Percentiles rank a stretch among this genome's conserved stretches.
Conservation (phyloP, 2,888 invertebrate genomes). For the Drosophila lacicola region DNA sequence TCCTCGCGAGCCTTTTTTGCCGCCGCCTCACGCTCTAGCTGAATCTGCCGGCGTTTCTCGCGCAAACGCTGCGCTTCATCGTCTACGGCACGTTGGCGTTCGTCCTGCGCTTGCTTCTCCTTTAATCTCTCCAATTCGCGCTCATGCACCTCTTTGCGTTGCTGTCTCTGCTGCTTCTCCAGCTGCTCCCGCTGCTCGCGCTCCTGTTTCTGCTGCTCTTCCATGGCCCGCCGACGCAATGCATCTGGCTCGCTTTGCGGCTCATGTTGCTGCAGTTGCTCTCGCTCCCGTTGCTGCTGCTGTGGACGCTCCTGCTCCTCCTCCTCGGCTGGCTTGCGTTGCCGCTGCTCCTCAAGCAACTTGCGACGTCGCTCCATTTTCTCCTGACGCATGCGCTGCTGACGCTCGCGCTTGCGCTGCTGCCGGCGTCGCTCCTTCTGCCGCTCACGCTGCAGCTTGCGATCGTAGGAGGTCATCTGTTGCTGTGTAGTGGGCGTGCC, state of each 20-base stretch:
- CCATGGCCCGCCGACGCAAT: slow-evolving; percentile 26
- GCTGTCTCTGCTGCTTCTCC: slow-evolving; percentile 44
- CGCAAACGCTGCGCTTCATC: slow-evolving; percentile 66
- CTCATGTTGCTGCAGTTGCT: slow-evolving; percentile 53
- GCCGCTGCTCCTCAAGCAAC: slow-evolving; percentile 31
- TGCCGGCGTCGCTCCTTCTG: slow-evolving; percentile 73
- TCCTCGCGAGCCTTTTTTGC: slow-evolving; percentile 60
- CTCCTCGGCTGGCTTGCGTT: slow-evolving; percentile 23
- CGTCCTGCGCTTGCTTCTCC: slow-evolving; percentile 63
- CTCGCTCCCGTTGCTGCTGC: slow-evolving; percentile 31
- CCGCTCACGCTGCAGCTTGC: slow-evolving; percentile 73
- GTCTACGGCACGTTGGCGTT: slow-evolving; percentile 59
- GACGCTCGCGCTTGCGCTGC: slow-evolving; percentile 67
- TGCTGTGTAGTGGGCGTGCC: slow-evolving; percentile 26
- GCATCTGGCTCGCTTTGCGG: slow-evolving; percentile 55
- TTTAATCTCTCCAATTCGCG: slow-evolving; percentile 67
- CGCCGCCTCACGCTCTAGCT: slow-evolving; percentile 69
- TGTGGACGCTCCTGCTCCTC: slow-evolving; percentile 34
- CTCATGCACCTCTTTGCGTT: slow-evolving; percentile 49
- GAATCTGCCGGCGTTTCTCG: slow-evolving; percentile 64
- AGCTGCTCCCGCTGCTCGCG: slow-evolving; percentile 29
- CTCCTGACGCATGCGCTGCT: slow-evolving; percentile 60
- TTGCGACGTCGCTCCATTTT: slow-evolving; percentile 49
- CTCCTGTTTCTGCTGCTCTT: slow-evolving; percentile 42
- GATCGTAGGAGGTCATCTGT: slow-evolving; percentile 72